Conservation (phyloP, 2,113 vertebrate genomes). For the Anolis carolinensis region DNA sequence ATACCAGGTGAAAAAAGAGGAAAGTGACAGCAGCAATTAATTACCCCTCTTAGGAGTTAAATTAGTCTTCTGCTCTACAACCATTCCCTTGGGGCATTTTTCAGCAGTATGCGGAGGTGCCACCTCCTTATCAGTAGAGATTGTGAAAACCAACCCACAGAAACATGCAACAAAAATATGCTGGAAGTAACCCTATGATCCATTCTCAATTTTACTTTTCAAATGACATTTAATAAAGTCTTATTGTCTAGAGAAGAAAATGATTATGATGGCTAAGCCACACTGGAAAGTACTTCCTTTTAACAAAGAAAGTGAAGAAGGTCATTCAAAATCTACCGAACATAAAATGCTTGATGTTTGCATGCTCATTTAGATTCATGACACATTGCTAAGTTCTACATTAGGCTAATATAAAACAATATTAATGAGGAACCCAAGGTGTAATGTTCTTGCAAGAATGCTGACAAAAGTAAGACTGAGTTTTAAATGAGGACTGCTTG, state of each 20-base stretch:
- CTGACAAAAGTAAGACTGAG: slow-evolving; percentile 48
- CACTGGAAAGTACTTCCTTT: slow-evolving; percentile 30
- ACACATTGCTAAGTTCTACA: slow-evolving; percentile 34
- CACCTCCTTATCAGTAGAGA: not conserved
- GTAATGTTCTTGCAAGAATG: slow-evolving; percentile 64
- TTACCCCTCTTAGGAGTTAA: no score
- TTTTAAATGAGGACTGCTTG: slow-evolving; percentile 67
- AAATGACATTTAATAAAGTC: not conserved
- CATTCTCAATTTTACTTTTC: not conserved
- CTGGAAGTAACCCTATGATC: not conserved
- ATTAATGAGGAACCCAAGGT: slow-evolving; percentile 60
- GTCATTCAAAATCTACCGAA: slow-evolving; percentile 38
- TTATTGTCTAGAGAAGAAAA: not conserved
- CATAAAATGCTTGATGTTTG: slow-evolving; percentile 40
- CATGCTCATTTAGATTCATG: slow-evolving; percentile 6
- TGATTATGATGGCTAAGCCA: not conserved
- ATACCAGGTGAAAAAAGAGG: no score
- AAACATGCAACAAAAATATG: not conserved
- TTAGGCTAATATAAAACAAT: slow-evolving; percentile 58
- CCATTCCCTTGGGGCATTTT: no score
- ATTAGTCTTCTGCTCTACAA: no score
- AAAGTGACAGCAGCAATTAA: no score
- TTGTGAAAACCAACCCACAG: not conserved
- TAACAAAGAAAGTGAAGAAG: slow-evolving; percentile 13
- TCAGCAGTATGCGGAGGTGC: not conserved